Conservation (phyloP, 2,888 invertebrate species). For the Onthophagus sagittarius region DNA sequence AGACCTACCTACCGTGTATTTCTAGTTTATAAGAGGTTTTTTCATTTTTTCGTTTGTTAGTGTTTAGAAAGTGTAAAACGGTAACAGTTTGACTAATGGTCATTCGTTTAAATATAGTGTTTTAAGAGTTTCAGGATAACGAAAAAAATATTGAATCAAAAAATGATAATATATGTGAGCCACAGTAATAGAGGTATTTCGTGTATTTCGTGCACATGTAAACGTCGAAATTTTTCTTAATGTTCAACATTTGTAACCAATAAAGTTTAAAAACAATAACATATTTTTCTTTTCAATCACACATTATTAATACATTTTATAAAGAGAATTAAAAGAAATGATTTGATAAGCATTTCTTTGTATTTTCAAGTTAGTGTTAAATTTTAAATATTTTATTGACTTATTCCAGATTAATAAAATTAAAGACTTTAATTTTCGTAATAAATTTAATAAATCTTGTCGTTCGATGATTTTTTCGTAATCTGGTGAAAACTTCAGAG, state of each 20-base stretch:
- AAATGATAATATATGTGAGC: conserved; percentile 2
- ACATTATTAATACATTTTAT: not conserved
- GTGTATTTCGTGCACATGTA: conserved; percentile 23
- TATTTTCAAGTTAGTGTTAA: too few species aligned
- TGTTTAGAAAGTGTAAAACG: conserved; percentile 4
- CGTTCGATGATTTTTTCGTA: too few species aligned
- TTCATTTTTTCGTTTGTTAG: not conserved
- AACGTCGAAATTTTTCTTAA: conserved; percentile 19
- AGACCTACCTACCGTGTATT: not conserved
- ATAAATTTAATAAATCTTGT: too few species aligned
- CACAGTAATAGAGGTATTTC: conserved; percentile 13
- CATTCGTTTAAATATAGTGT: not conserved
- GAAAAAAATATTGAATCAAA: not conserved
- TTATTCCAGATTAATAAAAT: too few species aligned
- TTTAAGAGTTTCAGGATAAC: not conserved
- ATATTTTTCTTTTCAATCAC: not conserved
- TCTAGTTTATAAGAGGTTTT: conserved; percentile 7
- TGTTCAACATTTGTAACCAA: conserved; percentile 26
- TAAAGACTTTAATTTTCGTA: too few species aligned
- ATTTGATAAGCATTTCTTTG: too few species aligned
- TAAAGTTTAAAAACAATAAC: conserved; percentile 22
- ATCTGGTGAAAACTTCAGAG: too few species aligned
- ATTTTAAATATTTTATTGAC: too few species aligned
- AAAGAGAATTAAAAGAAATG: too few species aligned
- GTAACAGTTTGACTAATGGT: conserved; percentile 2